A percentile compares a stretch with the other conserved stretches of the same genome.
Conservation (phyloP, 2,113 vertebrate species). For the Takifugu bimaculatus region DNA sequence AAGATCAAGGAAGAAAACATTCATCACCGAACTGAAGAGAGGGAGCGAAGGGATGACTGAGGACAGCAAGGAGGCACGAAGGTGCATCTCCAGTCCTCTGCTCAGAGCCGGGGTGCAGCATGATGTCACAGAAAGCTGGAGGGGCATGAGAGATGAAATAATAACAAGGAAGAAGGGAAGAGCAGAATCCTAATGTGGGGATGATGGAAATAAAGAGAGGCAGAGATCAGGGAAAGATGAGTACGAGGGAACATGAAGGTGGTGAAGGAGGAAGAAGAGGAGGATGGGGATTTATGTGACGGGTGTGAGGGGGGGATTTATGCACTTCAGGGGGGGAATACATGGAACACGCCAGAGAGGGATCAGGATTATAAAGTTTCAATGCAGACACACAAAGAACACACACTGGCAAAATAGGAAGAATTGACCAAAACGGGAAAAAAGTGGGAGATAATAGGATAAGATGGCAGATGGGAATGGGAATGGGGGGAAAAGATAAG, state of each 20-base stretch:
- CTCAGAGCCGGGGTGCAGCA: not conserved
- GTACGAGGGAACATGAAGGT: slow-evolving; percentile 39
- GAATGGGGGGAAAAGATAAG: not conserved
- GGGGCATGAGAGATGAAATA: slow-evolving; percentile 51
- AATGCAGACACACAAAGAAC: slow-evolving; percentile 56
- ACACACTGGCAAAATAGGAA: slow-evolving; percentile 36
- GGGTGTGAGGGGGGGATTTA: slow-evolving; percentile 53
- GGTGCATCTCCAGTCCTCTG: slow-evolving; percentile 3
- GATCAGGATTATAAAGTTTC: slow-evolving; percentile 73
- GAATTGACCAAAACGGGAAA: slow-evolving; percentile 35
- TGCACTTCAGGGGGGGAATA: slow-evolving; percentile 67
- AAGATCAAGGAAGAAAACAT: slow-evolving; percentile 54
- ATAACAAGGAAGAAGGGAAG: slow-evolving; percentile 43
- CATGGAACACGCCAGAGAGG: slow-evolving; percentile 60
- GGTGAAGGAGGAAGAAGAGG: slow-evolving; percentile 26
- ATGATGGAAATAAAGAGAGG: slow-evolving; percentile 54
- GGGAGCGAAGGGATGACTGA: slow-evolving; percentile 32
- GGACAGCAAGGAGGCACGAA: slow-evolving; percentile 34
- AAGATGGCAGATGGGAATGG: slow-evolving; percentile 38
- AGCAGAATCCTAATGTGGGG: slow-evolving; percentile 48
- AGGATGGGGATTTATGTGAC: slow-evolving; percentile 59
- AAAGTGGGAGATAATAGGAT: slow-evolving; percentile 33
- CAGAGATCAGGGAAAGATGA: slow-evolving; percentile 56
- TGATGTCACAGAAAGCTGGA: not conserved
- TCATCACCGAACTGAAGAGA: slow-evolving; percentile 54